Conservation (phyloP, 2,888 invertebrate species). For the Xylota sylvarum region DNA sequence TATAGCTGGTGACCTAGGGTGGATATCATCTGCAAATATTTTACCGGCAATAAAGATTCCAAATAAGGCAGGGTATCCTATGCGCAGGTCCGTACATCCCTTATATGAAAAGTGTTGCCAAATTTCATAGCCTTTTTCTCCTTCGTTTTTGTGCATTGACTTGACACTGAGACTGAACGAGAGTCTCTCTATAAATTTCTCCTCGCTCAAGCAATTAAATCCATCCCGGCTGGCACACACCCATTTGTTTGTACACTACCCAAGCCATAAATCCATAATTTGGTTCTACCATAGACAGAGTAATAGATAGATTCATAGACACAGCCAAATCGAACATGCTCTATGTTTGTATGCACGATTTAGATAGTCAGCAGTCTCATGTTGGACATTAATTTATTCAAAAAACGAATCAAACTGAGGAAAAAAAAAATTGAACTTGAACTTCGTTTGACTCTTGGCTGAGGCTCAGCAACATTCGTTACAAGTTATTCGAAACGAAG, state of each 20-base stretch:
- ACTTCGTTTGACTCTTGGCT: slow-evolving; percentile 58
- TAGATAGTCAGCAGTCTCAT: slow-evolving; percentile 15
- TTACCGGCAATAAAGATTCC: slow-evolving; percentile 71
- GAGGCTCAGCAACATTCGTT: slow-evolving; percentile 39
- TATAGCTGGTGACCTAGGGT: slow-evolving; percentile 76
- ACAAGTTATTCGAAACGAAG: slow-evolving; percentile 16
- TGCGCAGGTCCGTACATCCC: slow-evolving; percentile 66
- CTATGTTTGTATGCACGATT: background rate
- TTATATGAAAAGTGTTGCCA: slow-evolving; percentile 61
- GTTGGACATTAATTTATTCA: slow-evolving; percentile 66
- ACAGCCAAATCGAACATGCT: background rate
- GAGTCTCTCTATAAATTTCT: background rate
- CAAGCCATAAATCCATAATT: slow-evolving; percentile 56
- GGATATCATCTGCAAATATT: slow-evolving; percentile 64
- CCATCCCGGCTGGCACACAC: slow-evolving; percentile 45
- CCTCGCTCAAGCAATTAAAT: background rate
- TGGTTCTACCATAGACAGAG: slow-evolving; percentile 7
- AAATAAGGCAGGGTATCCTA: slow-evolving; percentile 60
- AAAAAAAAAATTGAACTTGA: slow-evolving; percentile 66
- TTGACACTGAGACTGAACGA: slow-evolving; percentile 16
- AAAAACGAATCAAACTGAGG: slow-evolving; percentile 37
- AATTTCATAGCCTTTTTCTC: slow-evolving; percentile 41
- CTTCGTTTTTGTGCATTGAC: slow-evolving; percentile 32
- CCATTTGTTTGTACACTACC: slow-evolving; percentile 30
- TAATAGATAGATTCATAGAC: background rate